Evolutionary conservation across 2,888 invertebrate species (phyloP), one percentile per base, ranked within the genome.

Genomic region (Rhogogaster chlorosoma): DNA sequence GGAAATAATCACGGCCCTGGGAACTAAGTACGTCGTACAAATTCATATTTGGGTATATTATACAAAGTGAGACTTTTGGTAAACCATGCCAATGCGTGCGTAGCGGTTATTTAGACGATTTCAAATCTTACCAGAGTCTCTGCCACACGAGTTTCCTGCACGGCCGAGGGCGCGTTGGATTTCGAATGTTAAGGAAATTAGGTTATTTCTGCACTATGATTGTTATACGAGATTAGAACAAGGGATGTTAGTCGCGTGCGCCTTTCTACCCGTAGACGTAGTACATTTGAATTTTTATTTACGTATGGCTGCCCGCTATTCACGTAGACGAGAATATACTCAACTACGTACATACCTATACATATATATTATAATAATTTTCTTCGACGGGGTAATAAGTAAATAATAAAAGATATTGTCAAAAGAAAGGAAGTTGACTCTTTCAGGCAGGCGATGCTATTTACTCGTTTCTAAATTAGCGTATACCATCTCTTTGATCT

Each of bases 81-180:
- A 9, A 53, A 77, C 77, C 77, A 26, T 42, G 42, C 42, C 73
- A 73, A 53, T 80, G 80, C 80, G 57, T 57, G 80, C 80, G 80
- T 61, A 12, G 38, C 22, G 80, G 61, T 61, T 80, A 36, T 36
- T 80, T n/a, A 36, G 38, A 61, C 22, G 38, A 38, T 80, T 80
- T 61, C 26, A 80, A 80, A 80, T 57, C 57, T 61, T 22, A 38
- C 61, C 77, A 53, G 29, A 49, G 45, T 53, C 29, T 49, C 18
- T 32, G 77, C 38, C 73, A 42, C 73, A 73, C 42, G 38, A 73
- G 73, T 73, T 73, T 38, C 73, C 73, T 38, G 73, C 26, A 73
- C 26, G 10, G 22, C 22, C 36, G 42, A 73, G 73, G 38, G 22
- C 26, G 36, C 36, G 57, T 57, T 22, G 38, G n/a, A 22, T 49